Conservation (phyloP, 2,888 invertebrate species). For the Mycogona germanica region DNA sequence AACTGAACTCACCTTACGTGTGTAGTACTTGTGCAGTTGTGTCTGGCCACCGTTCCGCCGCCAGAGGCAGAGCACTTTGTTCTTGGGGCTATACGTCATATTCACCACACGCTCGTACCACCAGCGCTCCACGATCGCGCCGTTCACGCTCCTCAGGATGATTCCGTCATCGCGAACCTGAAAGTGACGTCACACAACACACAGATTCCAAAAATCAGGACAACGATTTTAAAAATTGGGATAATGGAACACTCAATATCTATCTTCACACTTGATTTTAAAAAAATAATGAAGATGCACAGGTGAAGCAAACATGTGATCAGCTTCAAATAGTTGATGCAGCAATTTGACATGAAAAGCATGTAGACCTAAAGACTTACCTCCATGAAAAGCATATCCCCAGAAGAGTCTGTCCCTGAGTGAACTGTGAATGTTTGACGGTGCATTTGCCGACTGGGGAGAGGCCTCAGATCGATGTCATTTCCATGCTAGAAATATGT, state of each 20-base stretch:
- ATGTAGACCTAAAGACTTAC: too few species aligned
- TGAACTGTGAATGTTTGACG: constrained; percentile 98
- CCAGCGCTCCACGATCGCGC: constrained; percentile 57
- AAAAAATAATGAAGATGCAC: too few species aligned
- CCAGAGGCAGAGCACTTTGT: constrained; percentile 94
- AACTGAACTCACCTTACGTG: constrained; percentile 68
- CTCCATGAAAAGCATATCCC: constrained; percentile 48
- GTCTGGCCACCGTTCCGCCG: constrained; percentile 87
- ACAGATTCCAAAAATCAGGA: too few species aligned
- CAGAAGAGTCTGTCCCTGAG: constrained; percentile 82
- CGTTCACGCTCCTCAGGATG: constrained; percentile 41
- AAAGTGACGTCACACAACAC: neutral
- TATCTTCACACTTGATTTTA: too few species aligned
- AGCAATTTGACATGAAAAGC: too few species aligned
- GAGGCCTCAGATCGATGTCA: constrained; percentile 91
- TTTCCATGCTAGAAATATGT: constrained; percentile 67
- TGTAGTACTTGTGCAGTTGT: constrained; percentile 95
- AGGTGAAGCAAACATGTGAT: too few species aligned
- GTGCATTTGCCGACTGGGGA: constrained; percentile 88
- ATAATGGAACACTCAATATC: too few species aligned
- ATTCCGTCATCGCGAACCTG: constrained; percentile 84
- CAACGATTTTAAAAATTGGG: too few species aligned
- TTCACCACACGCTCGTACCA: constrained; percentile 99
- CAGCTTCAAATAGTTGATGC: too few species aligned
- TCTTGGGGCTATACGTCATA: constrained; percentile 99